Percentiles rank a stretch among this genome's conserved stretches.
Evolutionary conservation across 2,797 vertebrate genomes (phyloP).

Genomic region (Gastrophryne carolinensis): DNA sequence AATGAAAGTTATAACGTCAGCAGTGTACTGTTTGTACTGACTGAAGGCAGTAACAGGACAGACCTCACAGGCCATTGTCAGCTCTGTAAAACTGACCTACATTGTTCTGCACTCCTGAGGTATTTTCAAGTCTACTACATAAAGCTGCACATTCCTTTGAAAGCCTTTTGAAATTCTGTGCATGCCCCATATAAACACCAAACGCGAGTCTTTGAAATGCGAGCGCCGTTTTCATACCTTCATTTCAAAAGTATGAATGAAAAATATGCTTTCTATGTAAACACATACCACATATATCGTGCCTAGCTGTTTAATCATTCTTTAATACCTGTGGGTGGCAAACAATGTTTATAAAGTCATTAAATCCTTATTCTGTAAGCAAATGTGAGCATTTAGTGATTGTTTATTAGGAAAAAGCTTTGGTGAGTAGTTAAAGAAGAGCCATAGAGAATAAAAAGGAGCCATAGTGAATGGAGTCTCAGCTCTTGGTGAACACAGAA

Average conservation of each 20-base stretch:
- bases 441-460: no score
- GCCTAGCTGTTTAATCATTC: not conserved
- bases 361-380: not conserved
- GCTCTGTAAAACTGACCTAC: slow-evolving; percentile 11
- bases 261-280: not conserved
- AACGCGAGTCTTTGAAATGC: not conserved
- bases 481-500: no score
- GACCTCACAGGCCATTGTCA: not conserved
- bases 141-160: slow-evolving; percentile 1
- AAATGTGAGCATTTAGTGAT: no score
- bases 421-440: no score
- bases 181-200: not conserved
- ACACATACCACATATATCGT: not conserved
- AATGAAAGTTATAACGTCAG: slow-evolving; percentile 11
- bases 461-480: no score
- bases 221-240: not conserved
- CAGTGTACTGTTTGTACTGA: slow-evolving; percentile 24
- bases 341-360: not conserved
- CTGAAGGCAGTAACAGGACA: slow-evolving; percentile 9
- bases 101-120: not conserved
- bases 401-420: no score
- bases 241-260: not conserved
- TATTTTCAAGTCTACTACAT: not conserved
- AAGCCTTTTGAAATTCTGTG: not conserved
- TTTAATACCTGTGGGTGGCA: not conserved